Percentiles rank a stretch among this genome's conserved stretches.
phyloP scores from a whole-genome alignment of 1,140 invertebrate species.

The Phortica variegata region DNA sequence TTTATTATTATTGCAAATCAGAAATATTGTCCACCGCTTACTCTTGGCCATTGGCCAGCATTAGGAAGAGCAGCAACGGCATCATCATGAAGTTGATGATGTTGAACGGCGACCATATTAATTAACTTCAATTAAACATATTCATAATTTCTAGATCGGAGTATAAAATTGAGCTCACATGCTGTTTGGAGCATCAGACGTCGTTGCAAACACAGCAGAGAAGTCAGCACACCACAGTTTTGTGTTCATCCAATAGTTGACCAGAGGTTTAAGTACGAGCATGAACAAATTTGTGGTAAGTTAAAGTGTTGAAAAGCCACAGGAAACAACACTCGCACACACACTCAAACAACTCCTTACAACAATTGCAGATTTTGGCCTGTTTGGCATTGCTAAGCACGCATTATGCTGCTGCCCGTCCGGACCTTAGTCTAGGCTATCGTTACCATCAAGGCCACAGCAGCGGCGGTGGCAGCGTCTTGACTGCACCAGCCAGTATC shows the following conservation, averaged over 20 bases:
- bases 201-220: slow-evolving; percentile 22
- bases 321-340: neutral
- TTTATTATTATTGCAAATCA: slow-evolving; percentile 42
- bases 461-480: slow-evolving; percentile 27
- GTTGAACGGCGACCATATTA: slow-evolving; percentile 40
- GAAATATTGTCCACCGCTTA: too few relatives aligned
- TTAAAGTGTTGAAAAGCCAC: too few relatives aligned
- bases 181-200: slow-evolving; percentile 20
- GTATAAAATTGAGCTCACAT: slow-evolving; percentile 34
- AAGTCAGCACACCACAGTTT: slow-evolving; percentile 27
- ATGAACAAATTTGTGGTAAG: slow-evolving; percentile 53
- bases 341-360: neutral
- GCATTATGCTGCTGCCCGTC: slow-evolving; percentile 28
- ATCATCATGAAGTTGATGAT: too few relatives aligned
- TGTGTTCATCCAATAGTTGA: slow-evolving; percentile 5
- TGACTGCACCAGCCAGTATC: slow-evolving; percentile 23
- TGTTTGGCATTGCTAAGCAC: slow-evolving; percentile 27
- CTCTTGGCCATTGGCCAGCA: too few relatives aligned
- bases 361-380: slow-evolving; percentile 25
- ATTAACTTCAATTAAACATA: slow-evolving; percentile 50
- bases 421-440: slow-evolving; percentile 43
- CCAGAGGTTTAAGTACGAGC: slow-evolving; percentile 4
- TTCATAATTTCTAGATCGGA: neutral
- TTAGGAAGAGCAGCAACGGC: too few relatives aligned
- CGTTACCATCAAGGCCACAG: slow-evolving; percentile 32